Conservation (phyloP, 2,888 invertebrate genomes). For the Tetanocera ferruginea region DNA sequence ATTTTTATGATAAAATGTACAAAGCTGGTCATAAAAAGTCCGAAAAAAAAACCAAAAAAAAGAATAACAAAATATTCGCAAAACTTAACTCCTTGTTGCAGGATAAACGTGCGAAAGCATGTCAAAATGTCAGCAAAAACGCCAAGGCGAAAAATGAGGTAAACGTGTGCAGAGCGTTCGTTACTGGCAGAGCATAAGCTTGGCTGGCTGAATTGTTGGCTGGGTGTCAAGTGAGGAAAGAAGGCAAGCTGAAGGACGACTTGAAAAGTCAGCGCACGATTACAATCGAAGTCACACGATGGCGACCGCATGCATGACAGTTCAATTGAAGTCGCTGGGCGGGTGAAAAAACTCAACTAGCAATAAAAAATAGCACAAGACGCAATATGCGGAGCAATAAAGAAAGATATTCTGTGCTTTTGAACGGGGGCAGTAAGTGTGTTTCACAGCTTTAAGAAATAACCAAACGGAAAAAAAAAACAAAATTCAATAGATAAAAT, state of each 20-base stretch:
- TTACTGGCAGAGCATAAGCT: no score
- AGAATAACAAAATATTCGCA: not conserved
- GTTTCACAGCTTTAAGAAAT: no score
- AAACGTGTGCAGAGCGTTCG: not conserved
- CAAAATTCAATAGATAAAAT: no score
- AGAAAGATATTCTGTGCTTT: no score
- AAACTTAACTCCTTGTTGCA: not conserved
- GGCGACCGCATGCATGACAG: conserved; percentile 20
- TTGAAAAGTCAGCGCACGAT: conserved; percentile 25
- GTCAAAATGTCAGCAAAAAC: not conserved
- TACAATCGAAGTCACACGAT: conserved; percentile 31
- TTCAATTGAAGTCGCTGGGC: conserved; percentile 9
- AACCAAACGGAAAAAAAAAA: no score
- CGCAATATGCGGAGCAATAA: no score
- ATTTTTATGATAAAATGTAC: not conserved
- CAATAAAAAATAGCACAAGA: no score
- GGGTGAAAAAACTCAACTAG: not conserved
- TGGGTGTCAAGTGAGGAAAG: not conserved
- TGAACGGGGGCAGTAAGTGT: no score
- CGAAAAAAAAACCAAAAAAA: not conserved
- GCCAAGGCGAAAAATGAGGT: not conserved
- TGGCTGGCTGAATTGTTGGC: no score
- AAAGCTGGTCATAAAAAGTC: not conserved
- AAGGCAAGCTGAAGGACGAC: not conserved
- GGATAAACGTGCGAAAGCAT: not conserved